A percentile compares a stretch with the other conserved stretches of the same genome.
These are phyloP conservation scores for Magallana gigas DNA, from an alignment of 1,140 invertebrate species.

Conservation along the genomic window DNA sequence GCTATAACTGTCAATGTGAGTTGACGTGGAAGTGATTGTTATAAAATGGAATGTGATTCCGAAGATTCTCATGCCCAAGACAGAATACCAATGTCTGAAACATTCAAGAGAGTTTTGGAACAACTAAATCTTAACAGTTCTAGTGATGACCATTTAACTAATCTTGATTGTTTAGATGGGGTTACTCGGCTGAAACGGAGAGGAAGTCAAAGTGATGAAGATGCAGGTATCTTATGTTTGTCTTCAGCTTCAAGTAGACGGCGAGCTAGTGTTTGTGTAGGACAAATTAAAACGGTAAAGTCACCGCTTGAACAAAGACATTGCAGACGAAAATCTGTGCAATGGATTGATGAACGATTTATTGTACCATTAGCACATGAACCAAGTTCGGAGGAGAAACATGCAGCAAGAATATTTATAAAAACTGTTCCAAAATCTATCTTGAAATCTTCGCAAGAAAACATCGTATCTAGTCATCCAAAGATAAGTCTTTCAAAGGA, in stretches of 20 bases:
- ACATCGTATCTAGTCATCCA: background rate
- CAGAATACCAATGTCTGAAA: conserved; percentile 46
- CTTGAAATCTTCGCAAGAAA: conserved; percentile 43
- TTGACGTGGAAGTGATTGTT: background rate
- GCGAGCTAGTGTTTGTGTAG: conserved; percentile 8
- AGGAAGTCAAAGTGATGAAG: conserved; percentile 1
- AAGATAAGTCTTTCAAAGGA: background rate
- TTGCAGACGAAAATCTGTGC: conserved; percentile 46
- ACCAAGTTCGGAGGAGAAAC: conserved; percentile 49
- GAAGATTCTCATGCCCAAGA: conserved; percentile 35
- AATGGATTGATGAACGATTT: conserved; percentile 55
- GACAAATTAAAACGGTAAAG: conserved; percentile 23
- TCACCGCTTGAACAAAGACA: background rate
- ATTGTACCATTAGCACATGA: conserved; percentile 52
- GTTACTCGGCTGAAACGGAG: conserved; percentile 16
- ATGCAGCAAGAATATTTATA: conserved; percentile 51
- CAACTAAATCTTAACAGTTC: conserved; percentile 43
- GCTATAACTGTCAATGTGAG: background rate
- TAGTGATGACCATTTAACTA: conserved; percentile 8
- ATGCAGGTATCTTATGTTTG: background rate
- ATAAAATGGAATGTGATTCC: conserved; percentile 20
- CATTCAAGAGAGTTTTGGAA: conserved; percentile 49
- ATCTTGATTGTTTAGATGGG: conserved; percentile 52
- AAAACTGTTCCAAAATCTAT: conserved; percentile 58
- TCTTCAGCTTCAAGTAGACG: background rate